Evolutionary conservation across 2,888 invertebrate genomes (phyloP).

Genomic region (Spatulosminthurus flaviceps): DNA sequence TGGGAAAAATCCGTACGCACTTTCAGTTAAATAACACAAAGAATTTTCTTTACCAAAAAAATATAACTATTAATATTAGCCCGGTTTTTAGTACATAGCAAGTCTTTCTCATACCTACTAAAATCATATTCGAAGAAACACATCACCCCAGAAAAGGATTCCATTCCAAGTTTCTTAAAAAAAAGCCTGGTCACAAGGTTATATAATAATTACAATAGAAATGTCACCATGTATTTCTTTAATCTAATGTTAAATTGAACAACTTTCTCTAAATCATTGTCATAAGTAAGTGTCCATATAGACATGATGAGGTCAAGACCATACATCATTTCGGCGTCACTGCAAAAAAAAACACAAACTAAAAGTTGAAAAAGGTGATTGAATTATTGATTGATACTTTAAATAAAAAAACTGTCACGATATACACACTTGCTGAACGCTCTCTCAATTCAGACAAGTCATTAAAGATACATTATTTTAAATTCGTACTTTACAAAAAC

Average conservation of each 20-base stretch:
- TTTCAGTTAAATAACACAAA: not conserved
- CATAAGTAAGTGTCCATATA: not conserved
- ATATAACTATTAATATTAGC: not conserved
- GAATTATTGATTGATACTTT: slow-evolving; percentile 40
- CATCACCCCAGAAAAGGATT: not conserved
- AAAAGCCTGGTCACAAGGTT: not conserved
- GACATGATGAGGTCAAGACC: not conserved
- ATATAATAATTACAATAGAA: not conserved
- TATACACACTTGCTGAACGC: not conserved
- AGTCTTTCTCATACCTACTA: not conserved
- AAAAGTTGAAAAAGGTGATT: slow-evolving; percentile 20
- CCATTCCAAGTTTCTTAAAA: not conserved
- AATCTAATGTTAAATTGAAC: not conserved
- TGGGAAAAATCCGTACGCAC: not conserved
- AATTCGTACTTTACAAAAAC: not conserved
- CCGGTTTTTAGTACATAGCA: not conserved
- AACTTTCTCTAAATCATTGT: not conserved
- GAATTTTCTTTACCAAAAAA: slow-evolving; percentile 5
- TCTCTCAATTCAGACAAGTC: not conserved
- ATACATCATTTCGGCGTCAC: not conserved
- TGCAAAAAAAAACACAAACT: slow-evolving; percentile 3
- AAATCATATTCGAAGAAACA: not conserved
- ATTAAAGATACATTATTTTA: not conserved
- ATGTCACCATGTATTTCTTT: too few species aligned
- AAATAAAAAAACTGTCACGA: slow-evolving; percentile 38